Base-by-base conservation (phyloP, 2,113 vertebrate species). In the Elachura formosa region DNA sequence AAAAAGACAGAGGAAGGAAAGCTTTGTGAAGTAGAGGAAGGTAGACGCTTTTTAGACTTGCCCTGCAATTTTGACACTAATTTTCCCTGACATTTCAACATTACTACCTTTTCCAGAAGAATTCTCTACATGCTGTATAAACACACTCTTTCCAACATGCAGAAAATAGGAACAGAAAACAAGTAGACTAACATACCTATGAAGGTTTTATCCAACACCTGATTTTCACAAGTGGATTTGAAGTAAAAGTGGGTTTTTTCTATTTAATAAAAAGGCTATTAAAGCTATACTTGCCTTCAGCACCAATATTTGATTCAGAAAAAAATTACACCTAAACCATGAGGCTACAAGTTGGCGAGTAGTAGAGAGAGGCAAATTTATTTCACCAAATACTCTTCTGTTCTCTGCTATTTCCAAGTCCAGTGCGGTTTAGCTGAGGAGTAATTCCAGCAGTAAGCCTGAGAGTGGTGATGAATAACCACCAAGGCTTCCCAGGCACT, bases 271-370 rank as follows among this genome's bases (percentile, higher is more conserved):
- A 93, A 90, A 62, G 10, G 12, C 6, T 64, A 69, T 48, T 67
- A 87, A 83, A 95, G 22, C 59, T 45, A 84, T 75, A 97, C 96
- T 96, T 96, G 95, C 96, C 97, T 96, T 96, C 64, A 89, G 68
- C 36, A 87, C 56, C 36, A 66, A 24, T 67, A 66, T 24, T 16
- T 58, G 52, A 84, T 52, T 82, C 52, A 76, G 46, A 86, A 72
- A 89, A 92, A 61, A 45, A 58, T 31, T 49, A 86, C 49, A 59
- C 26, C 52, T 75, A 72, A 96, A 87, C 28, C 51, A 80, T 3
- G 9, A 74, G 7, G 25, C 28, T 80, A 58, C 16, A 68, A 56
- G 17, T 19, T 25, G 10, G 17, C 25, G 5, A 6, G 28, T 6
- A 74, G 46, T 83, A 72, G n/a, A 68, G 8, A 80, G 23, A 7